Evolutionary conservation across 2,113 vertebrate species (phyloP).

Genomic region (Atrichornis clamosus): DNA sequence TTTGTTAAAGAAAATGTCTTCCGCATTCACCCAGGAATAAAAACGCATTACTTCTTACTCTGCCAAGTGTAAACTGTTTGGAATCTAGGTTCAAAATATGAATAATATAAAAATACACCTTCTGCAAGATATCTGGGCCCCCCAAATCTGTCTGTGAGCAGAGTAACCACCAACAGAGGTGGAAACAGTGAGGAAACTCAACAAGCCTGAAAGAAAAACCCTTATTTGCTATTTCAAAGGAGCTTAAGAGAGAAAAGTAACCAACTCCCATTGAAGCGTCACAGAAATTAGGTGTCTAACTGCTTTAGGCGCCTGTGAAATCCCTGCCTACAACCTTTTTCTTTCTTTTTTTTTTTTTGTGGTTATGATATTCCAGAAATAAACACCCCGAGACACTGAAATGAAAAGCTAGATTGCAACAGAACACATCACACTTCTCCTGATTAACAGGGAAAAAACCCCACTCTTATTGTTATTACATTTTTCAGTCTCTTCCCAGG

Average conservation of each 20-base stretch:
- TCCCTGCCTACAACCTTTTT: neutral
- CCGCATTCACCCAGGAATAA: neutral
- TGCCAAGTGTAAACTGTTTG: neutral
- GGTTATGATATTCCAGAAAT: neutral
- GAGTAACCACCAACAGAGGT: fast-evolving
- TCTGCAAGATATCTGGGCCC: neutral
- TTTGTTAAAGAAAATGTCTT: neutral
- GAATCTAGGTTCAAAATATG: neutral
- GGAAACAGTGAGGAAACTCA: neutral
- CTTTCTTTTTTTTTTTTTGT: neutral
- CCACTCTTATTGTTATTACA: neutral
- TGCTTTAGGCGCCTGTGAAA: neutral
- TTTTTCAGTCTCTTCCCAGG: neutral
- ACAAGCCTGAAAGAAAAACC: neutral
- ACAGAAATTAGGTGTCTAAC: neutral
- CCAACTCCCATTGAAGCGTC: neutral
- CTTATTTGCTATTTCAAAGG: neutral
- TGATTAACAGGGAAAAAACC: neutral
- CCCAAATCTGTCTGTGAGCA: neutral
- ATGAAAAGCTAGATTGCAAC: neutral
- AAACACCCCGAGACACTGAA: neutral
- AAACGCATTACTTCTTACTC: neutral
- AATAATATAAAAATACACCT: neutral
- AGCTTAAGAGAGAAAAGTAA: neutral
- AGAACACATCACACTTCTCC: neutral